A percentile compares a stretch with the other conserved stretches of the same genome.
phyloP scores from a whole-genome alignment of 2,113 vertebrate genomes.

The Indicator maculatus region DNA sequence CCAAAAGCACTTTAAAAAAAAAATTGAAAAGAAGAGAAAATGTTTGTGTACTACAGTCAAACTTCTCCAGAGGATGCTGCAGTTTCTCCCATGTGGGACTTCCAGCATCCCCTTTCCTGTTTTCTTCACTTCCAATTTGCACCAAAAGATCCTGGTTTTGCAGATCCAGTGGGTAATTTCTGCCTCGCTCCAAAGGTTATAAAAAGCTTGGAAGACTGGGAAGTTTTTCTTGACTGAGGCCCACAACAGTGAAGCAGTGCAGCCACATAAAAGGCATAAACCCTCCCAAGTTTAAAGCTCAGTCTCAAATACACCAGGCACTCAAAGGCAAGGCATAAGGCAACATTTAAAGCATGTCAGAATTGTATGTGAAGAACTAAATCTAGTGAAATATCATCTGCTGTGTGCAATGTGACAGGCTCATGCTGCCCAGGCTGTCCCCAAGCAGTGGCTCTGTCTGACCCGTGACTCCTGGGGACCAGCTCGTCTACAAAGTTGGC shows the following conservation, averaged over 20 bases:
- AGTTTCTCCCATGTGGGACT: neutral
- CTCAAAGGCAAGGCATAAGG: neutral
- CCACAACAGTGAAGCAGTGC: neutral
- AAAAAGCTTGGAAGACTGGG: neutral
- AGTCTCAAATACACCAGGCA: neutral
- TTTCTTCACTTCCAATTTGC: neutral
- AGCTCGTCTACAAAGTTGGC: neutral
- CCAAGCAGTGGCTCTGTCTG: neutral
- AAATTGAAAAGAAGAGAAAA: neutral
- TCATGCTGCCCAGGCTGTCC: rapidly evolving
- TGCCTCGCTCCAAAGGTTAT: neutral
- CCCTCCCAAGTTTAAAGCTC: neutral
- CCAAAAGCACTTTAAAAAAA: neutral
- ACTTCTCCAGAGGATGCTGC: neutral
- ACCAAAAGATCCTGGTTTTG: conserved; percentile 22
- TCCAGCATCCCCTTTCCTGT: neutral
- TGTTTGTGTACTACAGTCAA: neutral
- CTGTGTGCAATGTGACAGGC: neutral
- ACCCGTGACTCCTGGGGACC: rapidly evolving
- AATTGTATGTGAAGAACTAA: neutral
- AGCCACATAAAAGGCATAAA: neutral
- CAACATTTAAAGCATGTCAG: neutral
- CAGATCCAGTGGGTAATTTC: neutral
- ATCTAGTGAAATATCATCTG: neutral
- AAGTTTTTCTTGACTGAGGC: neutral